Evolutionary conservation across 2,797 vertebrate genomes (phyloP), one percentile per base, ranked within the genome.

Genomic region (Rhinella marina): DNA sequence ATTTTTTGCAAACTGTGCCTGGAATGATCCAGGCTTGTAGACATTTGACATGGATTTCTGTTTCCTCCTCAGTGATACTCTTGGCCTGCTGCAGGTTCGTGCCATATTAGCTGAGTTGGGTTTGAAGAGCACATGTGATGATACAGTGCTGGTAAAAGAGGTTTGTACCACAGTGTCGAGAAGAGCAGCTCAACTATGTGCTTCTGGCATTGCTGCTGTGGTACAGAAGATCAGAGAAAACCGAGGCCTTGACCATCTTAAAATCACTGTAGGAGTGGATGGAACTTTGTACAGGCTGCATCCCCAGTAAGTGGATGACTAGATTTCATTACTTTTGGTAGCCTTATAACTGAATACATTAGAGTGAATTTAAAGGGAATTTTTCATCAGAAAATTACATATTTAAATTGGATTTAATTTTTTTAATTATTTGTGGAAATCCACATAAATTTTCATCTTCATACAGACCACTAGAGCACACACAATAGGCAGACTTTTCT

Each of bases 241-340:
- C 88, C 89, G 90, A 0, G 91, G 90, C 13, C 82, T 93, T 88
- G 85, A 90, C 0, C 68, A 84, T 32, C 88, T 96, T 82, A 54
- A 54, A 0, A 64, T 95, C 77, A 93, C 93, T 0, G 92, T 95
- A 2, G 95, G 95, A 0, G 95, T 95, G 54, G 95, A 95, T 0
- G 95, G 95, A 76, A 95, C 94, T 14, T 91, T 96, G 73, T 96
- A 95, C 90, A 96, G 95, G 87, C 73, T 94, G 86, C 95, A 95
- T 62, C 95, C 95, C 0, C 41, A 76, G 95, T 96, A 90, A 96
- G 94, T 92, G 17, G 19, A 61, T 14, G 14, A 3, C 2, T 23
- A 48, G 10, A 17, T 48, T 1, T 17, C 56, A 23, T 32, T 57
- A 59, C 17, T 79, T 21, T 59, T 27, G 77, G 17, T 19, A 27